A percentile compares a stretch with the other conserved stretches of the same genome.
These are phyloP conservation scores for Oryzias sinensis DNA, from an alignment of 2,797 vertebrate genomes.

Conservation along the genomic window DNA sequence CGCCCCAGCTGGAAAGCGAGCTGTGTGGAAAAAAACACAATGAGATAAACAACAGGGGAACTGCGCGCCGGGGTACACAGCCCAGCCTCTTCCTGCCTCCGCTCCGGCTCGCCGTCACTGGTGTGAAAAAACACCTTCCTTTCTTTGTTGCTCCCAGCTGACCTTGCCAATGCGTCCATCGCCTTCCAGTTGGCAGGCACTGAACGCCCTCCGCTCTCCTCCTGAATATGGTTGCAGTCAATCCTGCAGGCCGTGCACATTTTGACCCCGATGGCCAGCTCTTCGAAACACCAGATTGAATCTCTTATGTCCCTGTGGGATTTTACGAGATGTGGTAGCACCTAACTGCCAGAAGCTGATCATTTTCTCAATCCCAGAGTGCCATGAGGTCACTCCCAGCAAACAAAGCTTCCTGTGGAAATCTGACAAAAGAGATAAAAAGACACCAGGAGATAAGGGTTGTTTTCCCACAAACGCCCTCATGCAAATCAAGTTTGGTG, in stretches of 20 bases:
- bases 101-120: constrained; percentile 42
- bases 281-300: no score
- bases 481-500: no score
- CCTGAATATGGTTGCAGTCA: constrained; percentile 11
- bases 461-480: neutral
- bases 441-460: neutral
- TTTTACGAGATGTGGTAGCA: neutral
- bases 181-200: constrained; percentile 34
- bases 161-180: constrained; percentile 69
- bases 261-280: neutral
- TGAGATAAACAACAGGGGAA: constrained; percentile 73
- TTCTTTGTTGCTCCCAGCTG: constrained; percentile 71
- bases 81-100: constrained; percentile 77
- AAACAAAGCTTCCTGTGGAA: constrained; percentile 29
- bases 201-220: constrained; percentile 18
- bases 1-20: constrained; percentile 60
- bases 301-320: neutral
- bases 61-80: constrained; percentile 56
- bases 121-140: constrained; percentile 69
- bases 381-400: constrained; percentile 3
- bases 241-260: constrained; percentile 24
- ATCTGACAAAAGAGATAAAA: constrained; percentile 20
- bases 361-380: neutral
- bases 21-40: constrained; percentile 52
- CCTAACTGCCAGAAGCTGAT: constrained; percentile 1